phyloP scores from a whole-genome alignment of 2,888 invertebrate species.

The Chymomyza fuscimana region DNA sequence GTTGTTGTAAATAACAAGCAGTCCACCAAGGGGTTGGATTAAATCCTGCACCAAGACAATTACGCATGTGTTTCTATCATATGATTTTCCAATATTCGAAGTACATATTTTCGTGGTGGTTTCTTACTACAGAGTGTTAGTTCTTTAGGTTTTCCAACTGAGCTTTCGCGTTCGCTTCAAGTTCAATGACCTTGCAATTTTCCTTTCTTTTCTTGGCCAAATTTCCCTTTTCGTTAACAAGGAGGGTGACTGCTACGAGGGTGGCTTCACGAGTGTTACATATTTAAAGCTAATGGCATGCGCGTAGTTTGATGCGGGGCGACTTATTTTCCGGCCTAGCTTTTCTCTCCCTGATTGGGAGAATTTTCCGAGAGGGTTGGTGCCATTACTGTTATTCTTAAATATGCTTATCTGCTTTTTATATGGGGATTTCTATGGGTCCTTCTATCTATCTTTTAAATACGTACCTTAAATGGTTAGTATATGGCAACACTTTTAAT shows the following conservation, averaged over 20 bases:
- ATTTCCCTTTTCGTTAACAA: slow-evolving; percentile 34
- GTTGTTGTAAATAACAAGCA: slow-evolving; percentile 35
- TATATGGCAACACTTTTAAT: no score
- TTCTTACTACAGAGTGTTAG: slow-evolving; percentile 24
- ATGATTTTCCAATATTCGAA: slow-evolving; percentile 4
- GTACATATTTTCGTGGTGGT: slow-evolving; percentile 16
- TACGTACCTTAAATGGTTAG: no score
- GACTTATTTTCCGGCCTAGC: not conserved
- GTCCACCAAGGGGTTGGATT: not conserved
- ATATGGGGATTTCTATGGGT: slow-evolving; percentile 28
- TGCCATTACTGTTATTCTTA: slow-evolving; percentile 28
- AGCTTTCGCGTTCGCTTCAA: slow-evolving; percentile 43
- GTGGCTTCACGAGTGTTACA: slow-evolving; percentile 21
- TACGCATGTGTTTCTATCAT: not conserved
- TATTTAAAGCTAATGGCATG: slow-evolving; percentile 49
- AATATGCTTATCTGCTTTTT: slow-evolving; percentile 43
- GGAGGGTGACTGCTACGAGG: slow-evolving; percentile 38
- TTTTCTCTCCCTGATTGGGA: not conserved
- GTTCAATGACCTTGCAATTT: slow-evolving; percentile 71
- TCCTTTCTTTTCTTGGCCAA: slow-evolving; percentile 62
- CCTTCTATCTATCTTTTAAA: slow-evolving; percentile 3
- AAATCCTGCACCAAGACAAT: slow-evolving; percentile 5
- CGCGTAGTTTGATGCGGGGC: slow-evolving; percentile 51
- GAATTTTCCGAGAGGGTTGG: slow-evolving; percentile 12
- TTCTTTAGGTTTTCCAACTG: slow-evolving; percentile 44